Evolutionary conservation across 2,797 vertebrate genomes (phyloP), one percentile per base, ranked within the genome.

Genomic region (Cygnus olor): DNA sequence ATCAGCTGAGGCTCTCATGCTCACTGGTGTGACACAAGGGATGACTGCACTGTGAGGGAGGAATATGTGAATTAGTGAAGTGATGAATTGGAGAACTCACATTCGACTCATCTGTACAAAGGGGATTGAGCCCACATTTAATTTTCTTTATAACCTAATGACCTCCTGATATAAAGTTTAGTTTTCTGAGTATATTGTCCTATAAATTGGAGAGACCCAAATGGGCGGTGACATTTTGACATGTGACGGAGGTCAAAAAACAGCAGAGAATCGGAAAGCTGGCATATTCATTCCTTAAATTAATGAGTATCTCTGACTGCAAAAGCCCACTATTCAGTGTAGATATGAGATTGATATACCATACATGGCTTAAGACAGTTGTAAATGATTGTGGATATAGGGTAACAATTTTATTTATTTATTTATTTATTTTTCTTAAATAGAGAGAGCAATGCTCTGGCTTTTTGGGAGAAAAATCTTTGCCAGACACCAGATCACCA

Each of bases 1-100:
- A 1, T 56, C 14, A 49, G 0, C 32, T 38, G 56, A 22, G 42
- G 47, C 8, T 73, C 19, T 8, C 0, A 0, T 22, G 12, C 6
- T 80, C 10, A 14, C 45, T 0, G 0, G 13, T 27, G 49, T 14
- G 38, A 38, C 47, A 30, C n/a, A 27, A 36, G 18, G 32, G 25
- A 36, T 36, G 22, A 4, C 38, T 0, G 1, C 56, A 27, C 25
- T 14, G 14, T 0, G 2, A 49, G 45, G 11, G 40, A 58, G 56
- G 14, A 85, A 74, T 25, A 36, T 60, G 14, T 66, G 34, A 82
- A 38, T 66, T 77, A 73, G 44, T 27, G 5, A 79, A 89, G 27
- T 12, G 11, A 63, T 30, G 22, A 69, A 30, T 80, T 73, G 56
- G 21, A 56, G 51, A 70, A 82, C 42, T 77, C 9, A 19, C 38